A percentile compares a stretch with the other conserved stretches of the same genome.
These are phyloP conservation scores for Drosophila anomalipes DNA, from an alignment of 2,888 invertebrate species.

Conservation along the genomic window DNA sequence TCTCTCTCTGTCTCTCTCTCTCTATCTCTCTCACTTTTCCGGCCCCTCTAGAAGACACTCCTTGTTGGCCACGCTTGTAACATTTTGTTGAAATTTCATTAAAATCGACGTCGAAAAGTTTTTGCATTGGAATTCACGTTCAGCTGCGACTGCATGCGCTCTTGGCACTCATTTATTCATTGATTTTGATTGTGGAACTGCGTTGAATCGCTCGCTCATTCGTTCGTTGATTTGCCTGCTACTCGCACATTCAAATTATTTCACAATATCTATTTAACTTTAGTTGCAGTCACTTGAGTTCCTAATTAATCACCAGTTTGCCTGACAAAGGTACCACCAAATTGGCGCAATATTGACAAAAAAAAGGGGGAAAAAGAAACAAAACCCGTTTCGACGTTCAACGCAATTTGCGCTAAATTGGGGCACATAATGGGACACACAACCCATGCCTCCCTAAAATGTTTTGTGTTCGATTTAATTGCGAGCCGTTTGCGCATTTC, in stretches of 20 bases:
- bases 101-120: conserved; percentile 75
- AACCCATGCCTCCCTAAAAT: neutral
- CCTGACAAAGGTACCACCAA: conserved; percentile 39
- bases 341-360: conserved; percentile 39
- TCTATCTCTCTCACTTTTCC: neutral
- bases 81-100: conserved; percentile 80
- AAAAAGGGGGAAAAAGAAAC: neutral
- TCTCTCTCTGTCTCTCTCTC: neutral
- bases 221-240: conserved; percentile 51
- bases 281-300: conserved; percentile 73
- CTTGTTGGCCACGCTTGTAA: conserved; percentile 55
- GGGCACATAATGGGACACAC: conserved; percentile 8
- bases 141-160: conserved; percentile 36
- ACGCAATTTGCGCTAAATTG: conserved; percentile 18
- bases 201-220: conserved; percentile 39
- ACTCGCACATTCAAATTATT: conserved; percentile 68
- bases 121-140: conserved; percentile 46
- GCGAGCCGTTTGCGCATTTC: conserved; percentile 50
- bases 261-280: conserved; percentile 76
- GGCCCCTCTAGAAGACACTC: conserved; percentile 3
- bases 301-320: conserved; percentile 70
- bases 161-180: conserved; percentile 48
- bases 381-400: neutral
- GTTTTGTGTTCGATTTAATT: conserved; percentile 49
- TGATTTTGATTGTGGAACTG: conserved; percentile 45